A percentile compares a stretch with the other conserved stretches of the same genome.
phyloP scores from a whole-genome alignment of 2,113 vertebrate species.

The Neogale vison region DNA sequence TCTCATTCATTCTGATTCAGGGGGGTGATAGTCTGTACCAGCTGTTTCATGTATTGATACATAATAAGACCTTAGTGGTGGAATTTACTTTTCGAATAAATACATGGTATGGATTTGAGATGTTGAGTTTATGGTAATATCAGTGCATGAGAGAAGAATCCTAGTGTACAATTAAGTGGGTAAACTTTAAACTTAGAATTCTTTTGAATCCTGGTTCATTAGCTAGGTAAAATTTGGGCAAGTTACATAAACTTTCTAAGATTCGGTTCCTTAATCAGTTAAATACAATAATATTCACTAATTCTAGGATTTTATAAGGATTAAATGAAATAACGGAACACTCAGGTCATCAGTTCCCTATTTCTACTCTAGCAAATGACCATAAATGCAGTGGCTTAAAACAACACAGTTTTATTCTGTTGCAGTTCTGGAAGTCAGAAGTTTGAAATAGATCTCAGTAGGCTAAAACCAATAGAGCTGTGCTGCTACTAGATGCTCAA shows the following conservation, averaged over 20 bases:
- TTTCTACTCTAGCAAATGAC: background rate
- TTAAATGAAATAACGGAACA: constrained; percentile 16
- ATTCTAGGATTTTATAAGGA: background rate
- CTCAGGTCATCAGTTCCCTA: background rate
- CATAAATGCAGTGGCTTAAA: background rate
- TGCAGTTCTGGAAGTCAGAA: background rate
- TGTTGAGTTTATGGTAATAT: background rate
- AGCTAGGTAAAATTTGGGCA: background rate
- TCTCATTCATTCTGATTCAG: background rate
- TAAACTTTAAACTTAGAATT: background rate
- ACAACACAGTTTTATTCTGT: background rate
- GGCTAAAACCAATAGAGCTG: background rate
- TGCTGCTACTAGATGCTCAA: background rate
- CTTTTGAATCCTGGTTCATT: background rate
- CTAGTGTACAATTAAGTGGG: background rate
- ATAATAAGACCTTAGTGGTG: background rate
- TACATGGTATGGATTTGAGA: background rate
- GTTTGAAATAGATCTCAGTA: background rate
- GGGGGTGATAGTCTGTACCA: background rate
- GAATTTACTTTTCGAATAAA: background rate
- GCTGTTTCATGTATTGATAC: background rate
- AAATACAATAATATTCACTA: background rate
- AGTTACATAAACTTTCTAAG: background rate
- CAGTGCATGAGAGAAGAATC: background rate
- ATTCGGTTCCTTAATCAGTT: background rate